phyloP scores from a whole-genome alignment of 1,140 invertebrate species.

The Chymomyza costata region DNA sequence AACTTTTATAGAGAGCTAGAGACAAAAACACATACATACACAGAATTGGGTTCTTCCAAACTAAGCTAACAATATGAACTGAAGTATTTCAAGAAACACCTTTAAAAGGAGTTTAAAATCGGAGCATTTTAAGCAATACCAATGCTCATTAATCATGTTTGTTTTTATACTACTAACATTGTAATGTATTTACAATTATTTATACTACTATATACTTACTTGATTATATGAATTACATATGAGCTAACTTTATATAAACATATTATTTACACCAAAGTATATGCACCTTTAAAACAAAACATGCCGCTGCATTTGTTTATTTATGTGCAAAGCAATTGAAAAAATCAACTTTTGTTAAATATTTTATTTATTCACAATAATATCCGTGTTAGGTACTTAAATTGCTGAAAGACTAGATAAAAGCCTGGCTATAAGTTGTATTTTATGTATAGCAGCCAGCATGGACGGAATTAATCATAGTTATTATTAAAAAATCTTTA shows the following conservation, averaged over 20 bases:
- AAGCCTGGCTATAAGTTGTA: conserved; percentile 26
- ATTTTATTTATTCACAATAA: conserved; percentile 56
- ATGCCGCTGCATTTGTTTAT: conserved; percentile 1
- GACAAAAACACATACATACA: too few relatives aligned
- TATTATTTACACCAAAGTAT: too few relatives aligned
- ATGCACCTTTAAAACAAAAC: too few relatives aligned
- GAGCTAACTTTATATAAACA: too few relatives aligned
- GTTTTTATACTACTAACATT: conserved; percentile 61
- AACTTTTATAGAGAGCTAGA: too few relatives aligned
- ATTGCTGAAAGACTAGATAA: conserved; percentile 50
- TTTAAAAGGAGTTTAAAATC: conserved; percentile 16
- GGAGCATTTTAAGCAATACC: conserved; percentile 23
- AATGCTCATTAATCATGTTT: conserved; percentile 35
- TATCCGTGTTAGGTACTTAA: conserved; percentile 34
- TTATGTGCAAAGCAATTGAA: background rate
- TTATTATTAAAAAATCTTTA: conserved; percentile 45
- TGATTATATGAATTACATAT: too few relatives aligned
- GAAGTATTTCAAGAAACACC: conserved; percentile 27
- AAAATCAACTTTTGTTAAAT: conserved; percentile 17
- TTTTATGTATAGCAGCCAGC: conserved; percentile 32
- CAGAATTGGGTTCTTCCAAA: too few relatives aligned
- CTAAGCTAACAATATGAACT: conserved; percentile 10
- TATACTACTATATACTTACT: conserved; percentile 29
- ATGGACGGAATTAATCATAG: conserved; percentile 62
- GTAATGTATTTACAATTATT: conserved; percentile 41